A percentile compares a stretch with the other conserved stretches of the same genome.
phyloP scores from a whole-genome alignment of 2,113 vertebrate species.

The Ahaetulla prasina region DNA sequence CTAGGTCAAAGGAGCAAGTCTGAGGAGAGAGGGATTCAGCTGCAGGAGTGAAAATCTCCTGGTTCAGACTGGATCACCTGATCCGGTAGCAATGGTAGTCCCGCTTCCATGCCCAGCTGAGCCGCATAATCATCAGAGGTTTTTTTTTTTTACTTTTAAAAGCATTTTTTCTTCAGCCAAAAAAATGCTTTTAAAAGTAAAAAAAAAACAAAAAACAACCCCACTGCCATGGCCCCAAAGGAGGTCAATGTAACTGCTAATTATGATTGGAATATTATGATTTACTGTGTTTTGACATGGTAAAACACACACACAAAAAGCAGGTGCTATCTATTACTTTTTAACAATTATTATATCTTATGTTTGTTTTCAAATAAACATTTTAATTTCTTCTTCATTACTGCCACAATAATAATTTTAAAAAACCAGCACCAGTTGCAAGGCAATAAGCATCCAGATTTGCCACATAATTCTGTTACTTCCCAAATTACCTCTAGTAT shows the following conservation, averaged over 20 bases:
- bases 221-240: neutral
- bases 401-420: neutral
- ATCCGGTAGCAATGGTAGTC: too few species aligned
- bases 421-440: neutral
- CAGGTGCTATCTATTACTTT: neutral
- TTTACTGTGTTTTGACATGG: neutral
- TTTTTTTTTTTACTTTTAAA: too few species aligned
- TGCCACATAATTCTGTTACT: neutral
- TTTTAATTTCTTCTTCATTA: neutral
- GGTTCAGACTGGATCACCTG: too few species aligned
- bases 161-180: too few species aligned
- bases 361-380: neutral
- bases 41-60: too few species aligned
- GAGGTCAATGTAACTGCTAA: neutral
- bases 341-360: neutral
- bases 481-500: neutral
- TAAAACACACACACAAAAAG: neutral
- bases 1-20: neutral
- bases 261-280: conserved; percentile 4
- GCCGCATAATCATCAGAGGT: too few species aligned
- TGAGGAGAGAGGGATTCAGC: too few species aligned
- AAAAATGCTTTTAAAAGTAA: too few species aligned
- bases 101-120: too few species aligned
- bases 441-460: neutral
- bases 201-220: too few species aligned